Evolutionary conservation across 2,797 vertebrate species (phyloP), one percentile per base, ranked within the genome.

Genomic region (Danio jaintianensis): DNA sequence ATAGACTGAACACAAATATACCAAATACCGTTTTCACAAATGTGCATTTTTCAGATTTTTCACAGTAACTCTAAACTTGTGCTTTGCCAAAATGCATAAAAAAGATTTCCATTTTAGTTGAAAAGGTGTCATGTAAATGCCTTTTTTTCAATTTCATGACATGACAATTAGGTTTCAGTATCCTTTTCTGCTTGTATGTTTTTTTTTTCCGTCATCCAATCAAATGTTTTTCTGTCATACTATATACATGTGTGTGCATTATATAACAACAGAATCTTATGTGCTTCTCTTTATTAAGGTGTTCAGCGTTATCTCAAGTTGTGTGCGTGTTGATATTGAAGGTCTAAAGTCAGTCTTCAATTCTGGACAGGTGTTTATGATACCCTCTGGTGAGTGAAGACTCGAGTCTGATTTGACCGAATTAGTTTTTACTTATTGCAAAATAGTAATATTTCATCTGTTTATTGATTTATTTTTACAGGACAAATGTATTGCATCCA

Each of bases 401-500:
- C 6, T 53, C 66, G 0, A 71, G 9, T 58, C n/a, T 0, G 13
- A 18, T 15, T 74, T 9, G 55, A 53, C 16, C 3, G 20, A 52
- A 15, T 64, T 10, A 59, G 8, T 1, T 61, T 20, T 75, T 8
- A 18, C 4, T 0, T 45, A 5, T 7, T 16, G 22, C 47, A 47
- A 4, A 56, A 48, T 67, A 43, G 5, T 38, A 3, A 22, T 12
- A 11, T 29, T 4, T n/a, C 15, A 63, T 50, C 56, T 20, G 7
- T 16, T 6, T 38, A 20, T 15, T 0, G 5, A n/a, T n/a, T 59
- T 12, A 61, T 18, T 79, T 5, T 83, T 61, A 61, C 87, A 94
- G 94, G 93, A 36, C 85, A 90, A 1, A 89, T 91, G 2, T 94
- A 94, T 88, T 90, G 90, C 88, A 87, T 95, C 80, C 83, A 90